These are phyloP conservation scores for Buceros bicornis DNA, from an alignment of 2,797 vertebrate species.

Conservation along the genomic window DNA sequence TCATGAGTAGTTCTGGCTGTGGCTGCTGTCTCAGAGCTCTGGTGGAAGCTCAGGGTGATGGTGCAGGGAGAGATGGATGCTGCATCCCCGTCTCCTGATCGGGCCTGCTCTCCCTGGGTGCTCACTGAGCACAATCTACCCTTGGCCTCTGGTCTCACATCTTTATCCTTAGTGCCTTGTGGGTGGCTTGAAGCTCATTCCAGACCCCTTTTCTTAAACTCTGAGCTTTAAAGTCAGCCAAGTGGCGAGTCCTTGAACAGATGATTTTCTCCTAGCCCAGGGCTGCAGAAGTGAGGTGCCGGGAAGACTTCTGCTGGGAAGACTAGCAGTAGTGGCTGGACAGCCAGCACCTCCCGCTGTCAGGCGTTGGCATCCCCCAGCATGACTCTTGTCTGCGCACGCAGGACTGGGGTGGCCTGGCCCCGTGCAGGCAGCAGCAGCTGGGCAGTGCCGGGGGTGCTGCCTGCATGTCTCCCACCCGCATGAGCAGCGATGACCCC, in stretches of 20 bases:
- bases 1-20: not conserved
- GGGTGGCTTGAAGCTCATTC: not conserved
- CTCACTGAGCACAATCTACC: not conserved
- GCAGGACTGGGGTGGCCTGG: not conserved
- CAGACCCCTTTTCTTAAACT: not conserved
- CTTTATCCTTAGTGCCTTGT: not conserved
- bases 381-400: accelerated
- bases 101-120: not conserved
- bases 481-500: accelerated
- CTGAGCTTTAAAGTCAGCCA: not conserved
- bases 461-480: not conserved
- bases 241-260: not conserved
- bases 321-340: not conserved
- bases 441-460: not conserved
- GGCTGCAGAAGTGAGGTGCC: not conserved
- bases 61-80: not conserved
- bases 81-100: not conserved
- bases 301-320: not conserved
- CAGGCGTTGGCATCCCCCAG: not conserved
- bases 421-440: not conserved
- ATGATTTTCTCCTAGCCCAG: not conserved
- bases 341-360: not conserved
- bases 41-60: not conserved
- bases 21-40: not conserved
- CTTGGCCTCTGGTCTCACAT: not conserved